Conservation (phyloP, 2,888 invertebrate genomes). For the Atrina japonica region DNA sequence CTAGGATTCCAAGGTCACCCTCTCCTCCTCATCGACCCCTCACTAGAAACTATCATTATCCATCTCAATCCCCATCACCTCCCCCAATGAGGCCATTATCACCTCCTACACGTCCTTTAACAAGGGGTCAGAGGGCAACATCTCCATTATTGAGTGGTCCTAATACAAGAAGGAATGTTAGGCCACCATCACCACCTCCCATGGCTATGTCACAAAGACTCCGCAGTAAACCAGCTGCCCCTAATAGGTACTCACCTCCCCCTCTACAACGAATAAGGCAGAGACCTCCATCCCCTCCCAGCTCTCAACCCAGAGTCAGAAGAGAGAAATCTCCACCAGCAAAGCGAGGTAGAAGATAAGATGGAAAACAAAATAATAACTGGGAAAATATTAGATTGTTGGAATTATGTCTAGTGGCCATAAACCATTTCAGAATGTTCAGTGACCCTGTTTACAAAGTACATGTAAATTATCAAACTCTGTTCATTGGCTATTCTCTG, state of each 20-base stretch:
- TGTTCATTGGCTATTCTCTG: no score
- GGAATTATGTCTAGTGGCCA: no score
- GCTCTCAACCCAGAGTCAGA: slow-evolving; percentile 17
- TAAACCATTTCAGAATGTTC: no score
- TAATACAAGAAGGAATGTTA: slow-evolving; percentile 26
- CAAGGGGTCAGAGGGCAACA: slow-evolving; percentile 45
- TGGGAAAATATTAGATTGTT: no score
- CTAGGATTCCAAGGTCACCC: slow-evolving; percentile 35
- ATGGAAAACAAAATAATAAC: no score
- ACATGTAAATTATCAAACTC: no score
- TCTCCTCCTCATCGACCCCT: slow-evolving; percentile 54
- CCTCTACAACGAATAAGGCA: slow-evolving; percentile 45
- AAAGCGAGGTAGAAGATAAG: neutral
- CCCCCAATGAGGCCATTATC: slow-evolving; percentile 41
- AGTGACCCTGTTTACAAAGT: no score
- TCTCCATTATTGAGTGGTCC: slow-evolving; percentile 38
- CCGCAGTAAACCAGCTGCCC: slow-evolving; percentile 34
- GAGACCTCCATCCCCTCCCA: slow-evolving; percentile 43
- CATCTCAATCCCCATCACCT: slow-evolving; percentile 23
- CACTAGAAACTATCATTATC: slow-evolving; percentile 32
- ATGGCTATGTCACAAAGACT: neutral
- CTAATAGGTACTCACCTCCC: slow-evolving; percentile 37
- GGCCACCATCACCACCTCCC: slow-evolving; percentile 40
- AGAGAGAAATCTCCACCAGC: slow-evolving; percentile 1
- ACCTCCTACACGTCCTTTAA: slow-evolving; percentile 45